phyloP scores from a whole-genome alignment of 2,113 vertebrate species.

The Tiliqua scincoides region DNA sequence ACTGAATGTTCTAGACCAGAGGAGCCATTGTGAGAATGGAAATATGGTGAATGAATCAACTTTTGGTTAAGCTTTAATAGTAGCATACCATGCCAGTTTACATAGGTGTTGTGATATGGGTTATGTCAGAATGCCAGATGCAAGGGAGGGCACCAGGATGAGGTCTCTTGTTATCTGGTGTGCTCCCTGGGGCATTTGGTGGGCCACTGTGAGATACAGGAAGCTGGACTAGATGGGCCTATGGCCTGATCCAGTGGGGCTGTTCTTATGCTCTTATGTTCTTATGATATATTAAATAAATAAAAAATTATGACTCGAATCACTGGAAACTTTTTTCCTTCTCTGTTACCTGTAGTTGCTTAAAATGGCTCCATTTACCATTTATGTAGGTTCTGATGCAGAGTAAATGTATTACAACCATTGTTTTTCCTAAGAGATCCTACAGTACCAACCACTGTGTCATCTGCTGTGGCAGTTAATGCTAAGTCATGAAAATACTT shows the following conservation, averaged over 20 bases:
- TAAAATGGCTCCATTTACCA: slow-evolving; percentile 67
- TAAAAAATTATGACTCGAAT: slow-evolving; percentile 65
- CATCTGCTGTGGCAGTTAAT: slow-evolving; percentile 50
- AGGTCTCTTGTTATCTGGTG: too few species aligned
- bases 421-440: slow-evolving; percentile 67
- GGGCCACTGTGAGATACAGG: too few species aligned
- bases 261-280: too few species aligned
- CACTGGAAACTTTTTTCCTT: slow-evolving; percentile 54
- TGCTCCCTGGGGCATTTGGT: too few species aligned
- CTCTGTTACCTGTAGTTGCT: slow-evolving; percentile 65
- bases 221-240: too few species aligned
- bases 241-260: too few species aligned
- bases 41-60: slow-evolving; percentile 51
- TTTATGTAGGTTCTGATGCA: slow-evolving; percentile 69
- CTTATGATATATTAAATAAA: slow-evolving; percentile 71
- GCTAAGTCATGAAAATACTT: slow-evolving; percentile 56
- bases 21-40: slow-evolving; percentile 41
- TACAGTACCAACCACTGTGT: slow-evolving; percentile 49
- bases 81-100: slow-evolving; percentile 63
- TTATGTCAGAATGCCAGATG: too few species aligned
- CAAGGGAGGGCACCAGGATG: too few species aligned
- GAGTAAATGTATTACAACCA: slow-evolving; percentile 57
- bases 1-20: not conserved
- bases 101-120: slow-evolving; percentile 60
- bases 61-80: slow-evolving; percentile 49